Conservation (phyloP, 2,888 invertebrate genomes). For the Eledona agricola region DNA sequence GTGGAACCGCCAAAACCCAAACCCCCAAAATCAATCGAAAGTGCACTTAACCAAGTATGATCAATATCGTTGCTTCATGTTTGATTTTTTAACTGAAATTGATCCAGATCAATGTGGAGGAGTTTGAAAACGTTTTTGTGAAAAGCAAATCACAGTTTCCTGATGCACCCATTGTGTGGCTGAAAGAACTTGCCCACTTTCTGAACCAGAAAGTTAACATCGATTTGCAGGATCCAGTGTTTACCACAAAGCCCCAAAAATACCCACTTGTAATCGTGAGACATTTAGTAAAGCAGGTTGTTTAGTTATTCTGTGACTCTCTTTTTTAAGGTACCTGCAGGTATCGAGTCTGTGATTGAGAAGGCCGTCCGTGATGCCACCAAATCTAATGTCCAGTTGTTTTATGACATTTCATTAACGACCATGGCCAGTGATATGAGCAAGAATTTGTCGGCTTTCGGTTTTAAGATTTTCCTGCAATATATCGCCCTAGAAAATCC, state of each 20-base stretch:
- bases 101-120: constrained; percentile 70
- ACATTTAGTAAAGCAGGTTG: constrained; percentile 8
- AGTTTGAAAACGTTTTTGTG: constrained; percentile 65
- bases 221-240: constrained; percentile 72
- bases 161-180: constrained; percentile 75
- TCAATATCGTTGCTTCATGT: constrained; percentile 1
- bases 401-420: constrained; percentile 75
- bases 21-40: constrained; percentile 72
- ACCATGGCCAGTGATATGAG: constrained; percentile 78
- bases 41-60: constrained; percentile 69
- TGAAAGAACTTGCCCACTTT: constrained; percentile 74
- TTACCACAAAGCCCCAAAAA: constrained; percentile 65
- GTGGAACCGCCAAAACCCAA: constrained; percentile 69
- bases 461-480: constrained; percentile 77
- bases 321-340: constrained; percentile 52
- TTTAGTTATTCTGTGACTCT: constrained; percentile 19
- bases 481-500: constrained; percentile 73
- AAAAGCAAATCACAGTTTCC: constrained; percentile 72
- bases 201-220: constrained; percentile 70
- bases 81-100: constrained; percentile 1
- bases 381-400: constrained; percentile 70
- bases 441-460: constrained; percentile 72
- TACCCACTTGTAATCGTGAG: constrained; percentile 67
- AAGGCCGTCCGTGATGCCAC: constrained; percentile 69
- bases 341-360: constrained; percentile 60